These are phyloP conservation scores for Smittia aterrima DNA, from an alignment of 2,888 invertebrate genomes.

Conservation along the genomic window DNA sequence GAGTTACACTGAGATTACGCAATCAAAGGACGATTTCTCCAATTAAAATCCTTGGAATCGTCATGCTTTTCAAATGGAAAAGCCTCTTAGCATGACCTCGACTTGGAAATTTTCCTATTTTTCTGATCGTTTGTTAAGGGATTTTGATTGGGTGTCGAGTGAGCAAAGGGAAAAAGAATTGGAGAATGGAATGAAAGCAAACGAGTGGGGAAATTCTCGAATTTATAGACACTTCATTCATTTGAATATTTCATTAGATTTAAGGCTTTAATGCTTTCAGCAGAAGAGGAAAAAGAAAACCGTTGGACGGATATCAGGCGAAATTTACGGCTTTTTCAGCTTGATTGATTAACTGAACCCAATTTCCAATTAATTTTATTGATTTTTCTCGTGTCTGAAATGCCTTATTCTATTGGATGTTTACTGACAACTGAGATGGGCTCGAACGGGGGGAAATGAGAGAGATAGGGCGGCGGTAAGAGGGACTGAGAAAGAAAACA, in stretches of 20 bases:
- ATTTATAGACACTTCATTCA: conserved; percentile 10
- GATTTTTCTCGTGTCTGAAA: conserved; percentile 6
- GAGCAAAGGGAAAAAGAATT: not conserved
- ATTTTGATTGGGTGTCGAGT: not conserved
- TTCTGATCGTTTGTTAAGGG: not conserved
- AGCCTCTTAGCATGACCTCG: not conserved
- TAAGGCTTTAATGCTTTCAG: conserved; percentile 3
- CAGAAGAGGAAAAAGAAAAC: not conserved
- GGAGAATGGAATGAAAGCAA: too few species aligned
- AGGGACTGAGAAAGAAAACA: not conserved
- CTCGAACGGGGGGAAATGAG: not conserved
- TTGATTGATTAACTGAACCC: conserved; percentile 15
- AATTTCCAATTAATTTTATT: conserved; percentile 3
- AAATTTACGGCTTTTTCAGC: not conserved
- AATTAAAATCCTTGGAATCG: too few species aligned
- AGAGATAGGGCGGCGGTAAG: not conserved
- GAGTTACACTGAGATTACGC: too few species aligned
- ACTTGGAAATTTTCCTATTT: not conserved
- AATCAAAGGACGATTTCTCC: too few species aligned
- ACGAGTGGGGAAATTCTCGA: not conserved
- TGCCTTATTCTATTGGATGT: not conserved
- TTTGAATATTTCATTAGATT: conserved; percentile 25
- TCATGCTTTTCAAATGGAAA: too few species aligned
- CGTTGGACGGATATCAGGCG: not conserved
- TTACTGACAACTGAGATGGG: not conserved